Evolutionary conservation across 1,140 invertebrate species (phyloP), one percentile per base, ranked within the genome.

Genomic region (Drosophila guanche): DNA sequence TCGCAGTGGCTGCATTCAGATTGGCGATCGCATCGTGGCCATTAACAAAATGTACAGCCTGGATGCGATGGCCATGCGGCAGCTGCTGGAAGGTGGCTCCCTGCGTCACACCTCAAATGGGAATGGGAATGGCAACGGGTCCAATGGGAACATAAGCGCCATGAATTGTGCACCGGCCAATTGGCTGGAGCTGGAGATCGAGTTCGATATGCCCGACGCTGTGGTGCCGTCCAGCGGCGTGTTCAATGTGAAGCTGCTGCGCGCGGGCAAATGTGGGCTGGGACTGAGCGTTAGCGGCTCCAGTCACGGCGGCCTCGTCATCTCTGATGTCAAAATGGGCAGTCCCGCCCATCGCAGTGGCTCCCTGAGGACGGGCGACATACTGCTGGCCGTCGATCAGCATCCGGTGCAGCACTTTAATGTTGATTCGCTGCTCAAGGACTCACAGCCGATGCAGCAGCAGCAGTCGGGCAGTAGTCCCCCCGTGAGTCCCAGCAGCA

Each of bases 151-250:
- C 29, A 41, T 60, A 0, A 37, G 3, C 29, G 10, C 3, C 29
- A 33, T 33, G 29, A 33, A 37, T 10, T 0, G 16, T 20, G 48
- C 54, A 0, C 62, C 73, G 0, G 81, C 90, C 46, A 83, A 90
- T 58, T 86, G 93, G 93, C 92, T 97, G 2, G 93, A 95, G 43
- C 71, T 95, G 14, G 94, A 95, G 60, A 94, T 96, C 3, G 97
- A 98, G 91, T 98, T 98, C 92, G 97, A 97, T 92, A 97, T 98
- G 77, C 95, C 96, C n/a, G 97, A 98, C 76, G 94, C 97, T 0
- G 97, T 98, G 16, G 96, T 98, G 53, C 97, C 97, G 2, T 95
- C 96, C 8, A 97, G 95, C 76, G 97, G 97, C 5, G 95, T 97
- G 0, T 98, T 98, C 88, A 96, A 95, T 59, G 97, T 99, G 0